These are phyloP conservation scores for Furcifer pardalis DNA, from an alignment of 2,797 vertebrate species.

Conservation along the genomic window DNA sequence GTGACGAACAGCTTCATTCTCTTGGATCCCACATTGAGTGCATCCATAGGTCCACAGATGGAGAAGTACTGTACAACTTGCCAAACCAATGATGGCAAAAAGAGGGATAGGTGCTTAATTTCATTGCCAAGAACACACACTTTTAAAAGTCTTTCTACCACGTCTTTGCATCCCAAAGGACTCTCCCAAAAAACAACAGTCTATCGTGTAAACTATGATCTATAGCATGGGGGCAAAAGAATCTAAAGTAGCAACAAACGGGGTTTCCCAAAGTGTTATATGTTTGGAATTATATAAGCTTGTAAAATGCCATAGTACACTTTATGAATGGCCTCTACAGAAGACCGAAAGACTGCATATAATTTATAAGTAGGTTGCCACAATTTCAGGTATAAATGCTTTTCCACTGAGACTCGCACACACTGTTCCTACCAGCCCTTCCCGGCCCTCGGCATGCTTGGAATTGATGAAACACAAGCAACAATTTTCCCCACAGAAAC, in stretches of 20 bases:
- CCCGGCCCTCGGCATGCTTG: conserved; percentile 32
- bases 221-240: neutral
- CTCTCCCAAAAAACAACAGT: neutral
- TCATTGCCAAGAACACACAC: neutral
- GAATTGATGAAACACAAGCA: conserved; percentile 68
- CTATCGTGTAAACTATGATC: neutral
- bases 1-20: neutral
- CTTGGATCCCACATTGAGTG: neutral
- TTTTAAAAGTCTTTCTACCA: neutral
- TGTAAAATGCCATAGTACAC: neutral
- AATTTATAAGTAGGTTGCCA: neutral
- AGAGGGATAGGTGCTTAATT: neutral
- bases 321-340: neutral
- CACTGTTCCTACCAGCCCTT: conserved; percentile 25
- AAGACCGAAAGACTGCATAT: neutral
- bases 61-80: neutral
- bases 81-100: neutral
- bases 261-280: neutral
- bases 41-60: neutral
- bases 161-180: neutral
- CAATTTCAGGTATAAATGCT: conserved; percentile 6
- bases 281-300: neutral
- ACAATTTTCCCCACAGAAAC: conserved; percentile 74
- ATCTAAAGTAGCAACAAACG: neutral
- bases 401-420: conserved; percentile 8